Percentiles rank a stretch among this genome's conserved stretches.
Conservation (phyloP, 1,140 invertebrate genomes). For the Brachionus rubens region DNA sequence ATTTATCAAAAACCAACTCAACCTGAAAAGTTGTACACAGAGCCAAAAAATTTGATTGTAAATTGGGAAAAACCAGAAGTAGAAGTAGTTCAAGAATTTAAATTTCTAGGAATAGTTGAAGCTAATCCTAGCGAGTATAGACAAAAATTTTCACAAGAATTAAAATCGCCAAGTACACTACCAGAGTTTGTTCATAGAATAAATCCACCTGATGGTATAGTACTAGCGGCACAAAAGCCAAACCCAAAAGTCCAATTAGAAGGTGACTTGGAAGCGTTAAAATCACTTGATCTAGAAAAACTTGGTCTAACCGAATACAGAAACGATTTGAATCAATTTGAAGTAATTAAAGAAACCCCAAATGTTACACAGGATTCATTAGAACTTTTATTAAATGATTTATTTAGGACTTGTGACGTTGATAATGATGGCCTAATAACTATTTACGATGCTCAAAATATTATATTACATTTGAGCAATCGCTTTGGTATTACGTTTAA, state of each 20-base stretch:
- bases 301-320: background rate
- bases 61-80: slow-evolving; percentile 39
- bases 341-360: no score
- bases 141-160: slow-evolving; percentile 11
- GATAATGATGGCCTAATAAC: no score
- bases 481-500: no score
- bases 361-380: no score
- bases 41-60: slow-evolving; percentile 22
- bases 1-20: slow-evolving; percentile 23
- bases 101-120: slow-evolving; percentile 17
- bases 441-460: no score
- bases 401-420: no score
- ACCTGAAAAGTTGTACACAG: background rate
- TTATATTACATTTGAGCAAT: no score
- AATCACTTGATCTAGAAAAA: background rate
- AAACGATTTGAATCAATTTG: no score
- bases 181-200: background rate
- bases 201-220: background rate
- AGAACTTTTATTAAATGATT: no score
- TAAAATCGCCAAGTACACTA: background rate
- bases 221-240: background rate
- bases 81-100: background rate
- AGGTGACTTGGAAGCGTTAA: background rate
- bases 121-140: slow-evolving; percentile 24
- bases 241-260: background rate